Evolutionary conservation across 2,888 invertebrate species (phyloP), one percentile per base, ranked within the genome.

Genomic region (Macrosiphum euphorbiae): DNA sequence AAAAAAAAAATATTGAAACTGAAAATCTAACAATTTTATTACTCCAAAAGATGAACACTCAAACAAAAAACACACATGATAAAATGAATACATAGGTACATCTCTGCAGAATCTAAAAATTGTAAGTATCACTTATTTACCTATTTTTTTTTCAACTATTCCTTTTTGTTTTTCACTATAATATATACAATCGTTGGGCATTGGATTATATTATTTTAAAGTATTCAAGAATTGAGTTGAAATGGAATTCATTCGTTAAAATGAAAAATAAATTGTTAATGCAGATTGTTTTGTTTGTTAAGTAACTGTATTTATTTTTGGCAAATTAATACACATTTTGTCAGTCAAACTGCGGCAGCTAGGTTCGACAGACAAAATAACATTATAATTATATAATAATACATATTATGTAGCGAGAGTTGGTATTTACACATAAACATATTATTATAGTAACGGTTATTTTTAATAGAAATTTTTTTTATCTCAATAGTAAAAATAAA

Each of bases 401-500:
- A 78, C 55, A 55, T 52, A 52, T 24, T 26, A 10, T 7, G 20
- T 26, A 52, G 26, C 41, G 47, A 67, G 0, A n/a, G 50, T 50
- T 87, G 87, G 35, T 61, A 35, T n/a, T 11, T 88, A 88, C 67
- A 67, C 52, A 50, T 28, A 41, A 78, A 52, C n/a, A 90, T 50
- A 90, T 28, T 61, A 52, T 52, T 61, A 52, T 26, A 50, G 13
- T 47, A 50, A 78, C n/a, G 11, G 44, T n/a, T 7, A 11, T 50
- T 67, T 61, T 87, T 35, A 87, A 87, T 61, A 78, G 13, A 92
- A 55, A 87, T 92, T 41, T 67, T 88, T 92, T 58, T 52, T 35
- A 50, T 88, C 41, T 92, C 41, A 92, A 35, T 20, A 35, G 13
- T 41, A 67, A 92, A 88, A 87, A 92, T 92, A 52, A 88, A 92